Base-by-base conservation (phyloP, 23 tunicate species). In the Diplosoma virens region DNA sequence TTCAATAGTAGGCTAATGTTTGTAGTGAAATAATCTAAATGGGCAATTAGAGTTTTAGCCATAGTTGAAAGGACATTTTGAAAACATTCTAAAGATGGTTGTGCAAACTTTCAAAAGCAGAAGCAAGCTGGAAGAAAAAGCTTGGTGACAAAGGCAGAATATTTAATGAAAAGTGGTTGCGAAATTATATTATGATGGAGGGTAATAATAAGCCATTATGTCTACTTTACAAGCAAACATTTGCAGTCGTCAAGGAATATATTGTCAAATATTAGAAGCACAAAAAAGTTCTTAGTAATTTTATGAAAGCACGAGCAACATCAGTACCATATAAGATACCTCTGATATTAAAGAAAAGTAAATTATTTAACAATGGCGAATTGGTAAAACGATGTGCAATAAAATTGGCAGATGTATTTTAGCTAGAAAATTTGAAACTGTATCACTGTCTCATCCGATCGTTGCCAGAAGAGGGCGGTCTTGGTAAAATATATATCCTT, bases 161-260 rank as follows among this genome's bases (percentile, higher is more conserved):
- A 65, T 65, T 65, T 65, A 41, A 65, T 32, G 74, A 79, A 47
- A 32, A 46, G 41, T 79, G 75, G 61, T 37, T 23, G 74, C 33
- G 37, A 33, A 37, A 66, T 79, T 79, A 66, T 79, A 26, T 79
- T 79, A 66, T 79, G 37, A 25, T 66, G 23, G 83, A 79, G 32
- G 66, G 66, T 66, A 37, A 66, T 37, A 53, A 76, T 2, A 86
- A 75, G 75, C 47, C 72, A 46, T 37, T 37, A 6, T 84, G 84
- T 32, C 69, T 84, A 27, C 45, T 78, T 33, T 67, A 78, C 78
- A 34, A 77, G 61, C 79, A 85, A 80, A 79, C 61, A 72, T 58
- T 85, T 81, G 71, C 84, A 53, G 85, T 71, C 32, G 71, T 59
- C 72, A 85, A 85, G 72, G 73, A 85, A 48, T 79, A 77, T 66